Conservation (phyloP, 2,888 invertebrate genomes). For the Metopia argyrocephala region DNA sequence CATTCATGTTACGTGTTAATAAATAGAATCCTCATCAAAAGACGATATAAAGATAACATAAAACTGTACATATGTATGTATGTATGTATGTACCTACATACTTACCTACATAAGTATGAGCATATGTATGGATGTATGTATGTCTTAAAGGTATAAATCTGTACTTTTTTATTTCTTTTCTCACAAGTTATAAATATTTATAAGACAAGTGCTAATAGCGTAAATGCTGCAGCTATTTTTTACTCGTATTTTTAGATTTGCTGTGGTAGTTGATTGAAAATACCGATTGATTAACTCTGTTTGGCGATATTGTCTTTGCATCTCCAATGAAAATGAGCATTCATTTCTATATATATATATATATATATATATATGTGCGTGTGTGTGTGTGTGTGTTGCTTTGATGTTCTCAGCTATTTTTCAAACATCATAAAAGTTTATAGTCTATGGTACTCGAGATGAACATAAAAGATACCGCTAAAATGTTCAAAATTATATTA, state of each 20-base stretch:
- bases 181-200: conserved; percentile 58
- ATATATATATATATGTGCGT: no score
- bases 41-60: not conserved
- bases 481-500: conserved; percentile 23
- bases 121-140: no score
- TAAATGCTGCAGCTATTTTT: conserved; percentile 45
- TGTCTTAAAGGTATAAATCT: no score
- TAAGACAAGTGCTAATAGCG: conserved; percentile 62
- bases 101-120: no score
- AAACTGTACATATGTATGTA: no score
- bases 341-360: no score
- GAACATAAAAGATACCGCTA: conserved; percentile 55
- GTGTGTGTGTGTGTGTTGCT: conserved; percentile 6
- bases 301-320: conserved; percentile 1
- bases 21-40: not conserved
- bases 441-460: conserved; percentile 47
- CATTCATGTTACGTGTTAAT: not conserved
- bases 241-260: conserved; percentile 15
- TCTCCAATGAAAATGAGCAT: conserved; percentile 5
- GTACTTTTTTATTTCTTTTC: conserved; percentile 37
- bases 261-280: conserved; percentile 52
- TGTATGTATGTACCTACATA: not conserved
- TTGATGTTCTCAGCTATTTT: conserved; percentile 37
- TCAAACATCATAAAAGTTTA: conserved; percentile 57
- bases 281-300: conserved; percentile 51